phyloP scores from a whole-genome alignment of 2,113 vertebrate genomes.

The Macaca nemestrina region DNA sequence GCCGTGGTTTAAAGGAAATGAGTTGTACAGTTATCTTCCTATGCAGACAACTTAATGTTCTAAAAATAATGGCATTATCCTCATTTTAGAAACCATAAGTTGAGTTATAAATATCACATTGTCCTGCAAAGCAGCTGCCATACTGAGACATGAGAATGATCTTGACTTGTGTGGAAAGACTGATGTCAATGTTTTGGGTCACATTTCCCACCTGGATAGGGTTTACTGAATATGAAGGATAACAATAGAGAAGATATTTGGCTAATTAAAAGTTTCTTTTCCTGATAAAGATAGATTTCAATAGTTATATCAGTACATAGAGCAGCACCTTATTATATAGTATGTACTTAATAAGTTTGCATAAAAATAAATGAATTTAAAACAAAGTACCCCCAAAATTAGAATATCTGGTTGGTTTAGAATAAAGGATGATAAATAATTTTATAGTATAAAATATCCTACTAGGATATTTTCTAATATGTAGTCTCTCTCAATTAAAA shows the following conservation, averaged over 20 bases:
- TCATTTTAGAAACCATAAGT: not conserved
- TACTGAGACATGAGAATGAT: not conserved
- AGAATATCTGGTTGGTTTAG: not conserved
- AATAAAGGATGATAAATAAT: slow-evolving; percentile 7
- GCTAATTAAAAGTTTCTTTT: not conserved
- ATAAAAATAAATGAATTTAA: not conserved
- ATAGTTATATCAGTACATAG: not conserved
- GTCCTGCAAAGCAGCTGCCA: not conserved
- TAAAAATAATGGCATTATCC: not conserved
- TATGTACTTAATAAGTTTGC: not conserved
- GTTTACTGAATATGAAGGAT: not conserved
- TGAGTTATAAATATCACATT: not conserved
- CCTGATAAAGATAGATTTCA: not conserved
- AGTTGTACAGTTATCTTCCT: slow-evolving; percentile 19
- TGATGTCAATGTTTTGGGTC: not conserved
- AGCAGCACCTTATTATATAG: not conserved
- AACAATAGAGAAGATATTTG: not conserved
- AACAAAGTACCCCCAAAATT: not conserved
- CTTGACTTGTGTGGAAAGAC: not conserved
- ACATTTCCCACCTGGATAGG: not conserved
- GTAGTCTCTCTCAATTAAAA: not conserved
- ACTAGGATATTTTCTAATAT: not conserved
- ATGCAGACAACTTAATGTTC: slow-evolving; percentile 4
- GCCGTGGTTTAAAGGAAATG: not conserved
- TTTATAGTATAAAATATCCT: not conserved